Evolutionary conservation across 2,888 invertebrate species (phyloP).

Genomic region (Neria commutata): DNA sequence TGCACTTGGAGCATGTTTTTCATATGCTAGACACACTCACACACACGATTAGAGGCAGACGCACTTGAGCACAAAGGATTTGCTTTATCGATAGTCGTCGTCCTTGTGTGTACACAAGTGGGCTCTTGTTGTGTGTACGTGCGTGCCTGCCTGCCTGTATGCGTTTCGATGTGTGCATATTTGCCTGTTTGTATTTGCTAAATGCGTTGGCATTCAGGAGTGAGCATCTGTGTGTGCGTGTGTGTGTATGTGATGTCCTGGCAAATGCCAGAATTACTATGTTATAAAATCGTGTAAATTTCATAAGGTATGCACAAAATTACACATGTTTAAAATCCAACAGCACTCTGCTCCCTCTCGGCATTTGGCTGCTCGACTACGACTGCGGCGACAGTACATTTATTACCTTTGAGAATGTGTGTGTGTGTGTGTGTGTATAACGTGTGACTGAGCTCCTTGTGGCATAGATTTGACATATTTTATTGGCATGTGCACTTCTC

Average conservation of each 20-base stretch:
- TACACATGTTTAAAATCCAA: background rate
- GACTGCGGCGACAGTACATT: no score
- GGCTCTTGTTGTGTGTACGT: background rate
- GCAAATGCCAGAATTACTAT: constrained; percentile 11
- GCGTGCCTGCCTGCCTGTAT: background rate
- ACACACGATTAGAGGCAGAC: background rate
- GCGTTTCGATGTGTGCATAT: background rate
- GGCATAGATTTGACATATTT: background rate
- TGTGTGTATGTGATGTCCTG: background rate
- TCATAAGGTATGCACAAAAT: constrained; percentile 16
- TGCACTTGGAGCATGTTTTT: constrained; percentile 1
- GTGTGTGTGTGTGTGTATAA: background rate
- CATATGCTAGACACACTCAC: background rate
- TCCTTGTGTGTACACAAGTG: no score
- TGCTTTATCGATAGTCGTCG: constrained; percentile 14
- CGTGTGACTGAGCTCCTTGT: background rate
- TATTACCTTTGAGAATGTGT: background rate
- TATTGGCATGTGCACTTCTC: background rate
- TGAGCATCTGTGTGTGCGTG: constrained; percentile 2
- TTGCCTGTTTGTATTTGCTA: background rate
- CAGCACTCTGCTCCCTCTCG: no score
- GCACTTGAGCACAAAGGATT: constrained; percentile 10
- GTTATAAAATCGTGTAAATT: constrained; percentile 10
- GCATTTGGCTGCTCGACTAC: no score
- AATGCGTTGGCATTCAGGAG: background rate